Evolutionary conservation across 2,888 invertebrate genomes (phyloP).

Genomic region (Cartodere bifasciata): DNA sequence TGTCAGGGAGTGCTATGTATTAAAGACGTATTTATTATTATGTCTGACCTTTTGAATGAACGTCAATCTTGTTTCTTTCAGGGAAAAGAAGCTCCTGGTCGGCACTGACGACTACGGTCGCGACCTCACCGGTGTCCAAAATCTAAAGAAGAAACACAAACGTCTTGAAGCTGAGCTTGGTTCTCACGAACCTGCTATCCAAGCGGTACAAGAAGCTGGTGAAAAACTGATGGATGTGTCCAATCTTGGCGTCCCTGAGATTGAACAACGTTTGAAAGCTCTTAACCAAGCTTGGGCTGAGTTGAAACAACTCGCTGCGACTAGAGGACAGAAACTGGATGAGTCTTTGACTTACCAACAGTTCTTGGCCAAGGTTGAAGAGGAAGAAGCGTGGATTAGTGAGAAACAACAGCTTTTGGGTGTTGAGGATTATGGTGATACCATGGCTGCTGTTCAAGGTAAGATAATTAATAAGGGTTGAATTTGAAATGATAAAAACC

Average conservation of each 20-base stretch:
- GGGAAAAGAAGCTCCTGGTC: conserved; percentile 93
- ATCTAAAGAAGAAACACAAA: conserved; percentile 97
- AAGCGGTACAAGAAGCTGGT: conserved; percentile 80
- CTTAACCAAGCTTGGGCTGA: conserved; percentile 90
- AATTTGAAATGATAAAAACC: no score
- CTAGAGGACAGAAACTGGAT: conserved; percentile 85
- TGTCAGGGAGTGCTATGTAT: no score
- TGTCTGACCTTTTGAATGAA: no score
- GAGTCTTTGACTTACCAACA: conserved; percentile 97
- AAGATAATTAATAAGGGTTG: neutral
- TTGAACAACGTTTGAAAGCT: conserved; percentile 73
- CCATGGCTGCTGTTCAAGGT: conserved; percentile 90
- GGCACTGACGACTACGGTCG: conserved; percentile 98
- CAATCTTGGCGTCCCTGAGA: conserved; percentile 83
- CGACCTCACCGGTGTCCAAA: conserved; percentile 96
- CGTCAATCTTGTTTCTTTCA: conserved; percentile 24
- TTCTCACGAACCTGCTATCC: conserved; percentile 96
- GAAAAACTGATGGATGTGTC: conserved; percentile 91
- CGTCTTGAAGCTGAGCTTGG: conserved; percentile 94
- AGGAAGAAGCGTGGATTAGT: conserved; percentile 97
- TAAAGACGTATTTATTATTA: no score
- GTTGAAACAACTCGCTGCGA: conserved; percentile 74
- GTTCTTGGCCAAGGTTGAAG: conserved; percentile 94
- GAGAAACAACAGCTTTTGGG: conserved; percentile 92
- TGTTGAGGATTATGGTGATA: conserved; percentile 94